A percentile compares a stretch with the other conserved stretches of the same genome.
Evolutionary conservation across 2,113 vertebrate genomes (phyloP).

Genomic region (Lasiurus borealis): DNA sequence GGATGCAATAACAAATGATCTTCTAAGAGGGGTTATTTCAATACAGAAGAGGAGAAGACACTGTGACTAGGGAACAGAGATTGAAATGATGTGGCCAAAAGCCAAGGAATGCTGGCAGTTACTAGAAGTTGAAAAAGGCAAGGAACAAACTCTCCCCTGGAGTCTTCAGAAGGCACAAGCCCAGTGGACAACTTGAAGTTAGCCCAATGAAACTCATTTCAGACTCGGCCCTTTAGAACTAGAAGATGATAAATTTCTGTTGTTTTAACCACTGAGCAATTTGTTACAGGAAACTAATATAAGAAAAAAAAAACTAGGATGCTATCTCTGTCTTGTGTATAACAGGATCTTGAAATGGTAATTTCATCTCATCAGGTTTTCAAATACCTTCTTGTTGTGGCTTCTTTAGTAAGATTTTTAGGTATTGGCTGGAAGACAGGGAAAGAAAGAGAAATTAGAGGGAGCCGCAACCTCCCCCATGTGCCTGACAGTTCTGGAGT

Average conservation of each 20-base stretch:
- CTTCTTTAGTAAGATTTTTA: neutral
- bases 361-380: neutral
- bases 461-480: neutral
- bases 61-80: neutral
- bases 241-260: neutral
- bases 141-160: neutral
- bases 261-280: neutral
- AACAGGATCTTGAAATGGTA: neutral
- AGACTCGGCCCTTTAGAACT: neutral
- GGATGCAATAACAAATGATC: neutral
- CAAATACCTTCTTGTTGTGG: neutral
- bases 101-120: neutral
- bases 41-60: neutral
- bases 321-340: neutral
- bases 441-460: neutral
- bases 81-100: neutral
- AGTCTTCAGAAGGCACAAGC: neutral
- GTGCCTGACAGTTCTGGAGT: slow-evolving; percentile 16
- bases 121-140: neutral
- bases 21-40: neutral
- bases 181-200: neutral
- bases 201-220: neutral
- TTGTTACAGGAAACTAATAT: neutral
- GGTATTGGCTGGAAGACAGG: neutral
- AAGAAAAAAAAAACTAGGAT: neutral